Evolutionary conservation across 2,888 invertebrate genomes (phyloP).

Genomic region (Galeopsomyia nigrocyanea): DNA sequence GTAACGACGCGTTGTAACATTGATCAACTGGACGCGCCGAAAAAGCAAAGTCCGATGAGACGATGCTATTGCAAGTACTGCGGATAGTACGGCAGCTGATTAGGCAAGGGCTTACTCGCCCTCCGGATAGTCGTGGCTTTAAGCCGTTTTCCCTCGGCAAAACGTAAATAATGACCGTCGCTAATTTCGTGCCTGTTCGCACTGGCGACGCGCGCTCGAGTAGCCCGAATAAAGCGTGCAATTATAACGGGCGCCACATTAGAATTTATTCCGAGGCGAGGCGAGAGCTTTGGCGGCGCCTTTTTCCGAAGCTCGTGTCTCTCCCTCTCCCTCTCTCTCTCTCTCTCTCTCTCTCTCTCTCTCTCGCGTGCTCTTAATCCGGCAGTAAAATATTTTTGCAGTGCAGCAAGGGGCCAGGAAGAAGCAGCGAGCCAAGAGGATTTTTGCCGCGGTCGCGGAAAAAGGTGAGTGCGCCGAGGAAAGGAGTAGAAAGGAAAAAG

Average conservation of each 20-base stretch:
- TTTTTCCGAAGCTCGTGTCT: conserved; percentile 67
- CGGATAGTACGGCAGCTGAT: too few relatives aligned
- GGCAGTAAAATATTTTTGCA: conserved; percentile 62
- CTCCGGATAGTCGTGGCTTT: conserved; percentile 53
- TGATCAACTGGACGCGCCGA: conserved; percentile 40
- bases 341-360: too few relatives aligned
- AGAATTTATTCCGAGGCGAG: conserved; percentile 64
- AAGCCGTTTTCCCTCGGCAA: conserved; percentile 64
- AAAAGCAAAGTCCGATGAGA: conserved; percentile 43
- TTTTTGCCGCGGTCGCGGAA: conserved; percentile 45
- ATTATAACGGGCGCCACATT: conserved; percentile 68
- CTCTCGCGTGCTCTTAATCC: conserved; percentile 64
- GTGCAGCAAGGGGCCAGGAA: conserved; percentile 44
- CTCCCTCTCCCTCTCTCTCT: too few relatives aligned
- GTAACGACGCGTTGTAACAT: background rate
- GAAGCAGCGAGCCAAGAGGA: conserved; percentile 36
- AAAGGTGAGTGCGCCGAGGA: background rate
- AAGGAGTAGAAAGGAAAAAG: too few relatives aligned
- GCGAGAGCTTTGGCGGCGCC: conserved; percentile 46
- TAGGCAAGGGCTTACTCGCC: too few relatives aligned
- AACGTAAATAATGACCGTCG: conserved; percentile 69
- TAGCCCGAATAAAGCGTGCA: conserved; percentile 64
- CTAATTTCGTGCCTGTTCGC: conserved; percentile 64
- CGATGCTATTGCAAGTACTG: too few relatives aligned
- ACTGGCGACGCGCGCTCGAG: conserved; percentile 2